Evolutionary conservation across 2,113 vertebrate genomes (phyloP).

Genomic region (Ailuropoda melanoleuca): DNA sequence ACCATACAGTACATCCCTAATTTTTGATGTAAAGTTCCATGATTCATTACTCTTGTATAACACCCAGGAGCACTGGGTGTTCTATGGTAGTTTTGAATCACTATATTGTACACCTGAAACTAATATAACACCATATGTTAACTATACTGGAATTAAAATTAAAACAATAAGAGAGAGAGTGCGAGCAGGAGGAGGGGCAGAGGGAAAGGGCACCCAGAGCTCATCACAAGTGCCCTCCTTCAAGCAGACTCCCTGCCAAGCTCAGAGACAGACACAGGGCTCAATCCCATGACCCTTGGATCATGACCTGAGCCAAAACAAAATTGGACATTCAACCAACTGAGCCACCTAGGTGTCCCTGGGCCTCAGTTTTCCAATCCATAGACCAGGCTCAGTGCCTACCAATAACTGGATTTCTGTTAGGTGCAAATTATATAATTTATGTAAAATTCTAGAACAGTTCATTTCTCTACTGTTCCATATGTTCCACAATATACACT

Average conservation of each 20-base stretch:
- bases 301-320: not conserved
- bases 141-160: not conserved
- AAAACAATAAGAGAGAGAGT: not conserved
- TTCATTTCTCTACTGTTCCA: not conserved
- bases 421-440: not conserved
- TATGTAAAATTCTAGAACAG: not conserved
- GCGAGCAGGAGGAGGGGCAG: not conserved
- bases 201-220: not conserved
- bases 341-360: not conserved
- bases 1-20: too few relatives aligned
- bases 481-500: not conserved
- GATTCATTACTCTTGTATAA: too few relatives aligned
- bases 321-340: not conserved
- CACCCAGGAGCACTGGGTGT: not conserved
- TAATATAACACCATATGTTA: not conserved
- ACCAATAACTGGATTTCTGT: not conserved
- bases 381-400: not conserved
- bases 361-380: not conserved
- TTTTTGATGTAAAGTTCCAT: too few relatives aligned
- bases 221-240: not conserved
- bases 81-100: not conserved
- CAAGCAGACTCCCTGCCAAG: not conserved
- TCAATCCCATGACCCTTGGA: not conserved
- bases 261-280: not conserved
- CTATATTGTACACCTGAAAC: not conserved